phyloP scores from a whole-genome alignment of 2,113 vertebrate species.

The Psammodynastes pulverulentus region DNA sequence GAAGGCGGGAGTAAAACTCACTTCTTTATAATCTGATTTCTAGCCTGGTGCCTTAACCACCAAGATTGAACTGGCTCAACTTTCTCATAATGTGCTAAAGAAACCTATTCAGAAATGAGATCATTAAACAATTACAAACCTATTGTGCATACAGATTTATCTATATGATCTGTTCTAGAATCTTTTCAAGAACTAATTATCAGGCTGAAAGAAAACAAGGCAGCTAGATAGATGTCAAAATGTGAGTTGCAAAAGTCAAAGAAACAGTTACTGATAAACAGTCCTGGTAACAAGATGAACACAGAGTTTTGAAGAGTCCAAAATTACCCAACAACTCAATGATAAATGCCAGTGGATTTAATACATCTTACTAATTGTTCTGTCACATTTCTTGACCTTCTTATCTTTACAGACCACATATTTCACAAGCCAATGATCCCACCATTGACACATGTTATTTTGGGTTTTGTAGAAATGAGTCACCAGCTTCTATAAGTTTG shows the following conservation, averaged over 20 bases:
- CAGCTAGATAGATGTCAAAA: neutral
- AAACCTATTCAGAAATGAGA: neutral
- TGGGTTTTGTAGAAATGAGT: neutral
- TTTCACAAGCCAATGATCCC: neutral
- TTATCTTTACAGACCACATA: neutral
- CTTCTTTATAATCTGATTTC: neutral
- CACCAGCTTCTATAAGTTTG: neutral
- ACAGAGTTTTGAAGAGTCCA: neutral
- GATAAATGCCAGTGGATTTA: neutral
- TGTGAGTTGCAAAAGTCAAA: neutral
- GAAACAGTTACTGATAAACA: neutral
- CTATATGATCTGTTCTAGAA: neutral
- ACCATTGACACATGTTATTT: neutral
- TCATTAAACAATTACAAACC: neutral
- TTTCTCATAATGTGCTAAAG: neutral
- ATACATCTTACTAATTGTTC: neutral
- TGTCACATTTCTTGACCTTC: neutral
- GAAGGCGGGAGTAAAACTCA: neutral
- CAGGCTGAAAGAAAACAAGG: neutral
- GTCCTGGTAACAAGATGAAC: neutral
- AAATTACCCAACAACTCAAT: neutral
- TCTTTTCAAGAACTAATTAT: neutral
- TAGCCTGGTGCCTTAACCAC: neutral
- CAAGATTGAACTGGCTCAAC: neutral
- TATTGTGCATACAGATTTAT: neutral